Conservation (phyloP, 2,113 vertebrate species). For the Falcunculus frontatus region DNA sequence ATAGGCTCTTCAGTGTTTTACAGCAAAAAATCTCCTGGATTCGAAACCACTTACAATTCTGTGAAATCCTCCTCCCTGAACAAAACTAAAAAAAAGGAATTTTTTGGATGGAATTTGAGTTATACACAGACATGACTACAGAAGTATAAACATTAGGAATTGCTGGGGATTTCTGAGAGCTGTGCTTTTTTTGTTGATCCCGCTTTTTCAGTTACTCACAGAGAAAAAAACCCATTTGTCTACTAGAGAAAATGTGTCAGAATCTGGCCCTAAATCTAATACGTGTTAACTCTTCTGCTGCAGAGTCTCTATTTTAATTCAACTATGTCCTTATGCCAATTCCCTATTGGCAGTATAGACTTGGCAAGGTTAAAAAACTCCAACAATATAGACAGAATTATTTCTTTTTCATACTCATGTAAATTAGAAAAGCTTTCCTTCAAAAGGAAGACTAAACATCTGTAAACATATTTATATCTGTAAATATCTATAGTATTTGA, state of each 20-base stretch:
- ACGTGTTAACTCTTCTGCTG: neutral
- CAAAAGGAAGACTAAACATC: neutral
- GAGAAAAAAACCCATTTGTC: neutral
- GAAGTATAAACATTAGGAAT: neutral
- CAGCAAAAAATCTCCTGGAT: neutral
- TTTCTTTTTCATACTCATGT: neutral
- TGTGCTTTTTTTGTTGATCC: neutral
- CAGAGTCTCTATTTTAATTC: neutral
- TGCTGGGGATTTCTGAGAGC: neutral
- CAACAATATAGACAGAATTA: neutral
- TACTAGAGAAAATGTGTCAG: neutral
- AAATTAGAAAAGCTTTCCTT: neutral
- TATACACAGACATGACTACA: neutral
- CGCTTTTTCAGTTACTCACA: neutral
- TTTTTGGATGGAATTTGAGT: neutral
- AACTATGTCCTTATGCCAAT: neutral
- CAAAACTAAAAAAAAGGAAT: neutral
- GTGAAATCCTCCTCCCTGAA: neutral
- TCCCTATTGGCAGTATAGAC: neutral
- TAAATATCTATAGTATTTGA: neutral
- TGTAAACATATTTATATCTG: neutral
- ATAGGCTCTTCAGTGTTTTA: constrained; percentile 20
- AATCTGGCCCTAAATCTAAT: neutral
- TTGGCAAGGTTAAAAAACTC: neutral
- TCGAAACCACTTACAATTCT: neutral